A percentile compares a stretch with the other conserved stretches of the same genome.
Conservation (phyloP, 2,797 vertebrate genomes). For the Gorsachius magnificus region DNA sequence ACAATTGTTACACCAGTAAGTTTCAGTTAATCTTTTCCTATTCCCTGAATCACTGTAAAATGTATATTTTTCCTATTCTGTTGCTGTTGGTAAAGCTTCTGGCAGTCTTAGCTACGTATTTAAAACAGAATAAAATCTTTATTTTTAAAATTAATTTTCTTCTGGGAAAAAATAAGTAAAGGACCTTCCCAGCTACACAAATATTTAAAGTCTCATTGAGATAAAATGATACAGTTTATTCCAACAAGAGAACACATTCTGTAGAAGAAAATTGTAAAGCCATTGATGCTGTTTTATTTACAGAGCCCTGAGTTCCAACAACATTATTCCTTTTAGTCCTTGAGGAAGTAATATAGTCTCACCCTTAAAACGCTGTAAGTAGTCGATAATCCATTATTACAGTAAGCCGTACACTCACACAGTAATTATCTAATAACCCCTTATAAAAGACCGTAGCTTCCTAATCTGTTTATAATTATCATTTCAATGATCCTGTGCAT, state of each 20-base stretch:
- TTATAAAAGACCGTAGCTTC: slow-evolving; percentile 97
- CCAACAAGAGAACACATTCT: not conserved
- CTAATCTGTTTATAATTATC: slow-evolving; percentile 99
- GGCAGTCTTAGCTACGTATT: not conserved
- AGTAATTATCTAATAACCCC: slow-evolving; percentile 95
- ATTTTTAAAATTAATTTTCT: not conserved
- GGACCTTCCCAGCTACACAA: not conserved
- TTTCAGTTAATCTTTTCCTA: not conserved
- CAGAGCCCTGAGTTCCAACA: slow-evolving; percentile 50
- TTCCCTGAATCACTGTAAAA: not conserved
- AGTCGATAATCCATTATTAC: slow-evolving; percentile 91
- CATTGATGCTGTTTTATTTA: slow-evolving; percentile 62
- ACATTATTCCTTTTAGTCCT: slow-evolving; percentile 78
- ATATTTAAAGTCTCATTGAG: slow-evolving; percentile 22
- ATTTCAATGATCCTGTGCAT: slow-evolving; percentile 98
- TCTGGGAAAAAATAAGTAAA: not conserved
- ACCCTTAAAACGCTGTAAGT: slow-evolving; percentile 80
- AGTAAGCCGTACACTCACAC: slow-evolving; percentile 86
- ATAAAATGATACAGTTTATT: slow-evolving; percentile 26
- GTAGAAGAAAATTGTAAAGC: not conserved
- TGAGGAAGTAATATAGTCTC: slow-evolving; percentile 80
- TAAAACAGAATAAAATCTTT: not conserved
- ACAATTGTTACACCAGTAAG: not conserved
- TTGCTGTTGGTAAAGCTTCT: not conserved
- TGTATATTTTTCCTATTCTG: not conserved